Conservation (phyloP, 1,140 invertebrate species). For the Nebria ingens region DNA sequence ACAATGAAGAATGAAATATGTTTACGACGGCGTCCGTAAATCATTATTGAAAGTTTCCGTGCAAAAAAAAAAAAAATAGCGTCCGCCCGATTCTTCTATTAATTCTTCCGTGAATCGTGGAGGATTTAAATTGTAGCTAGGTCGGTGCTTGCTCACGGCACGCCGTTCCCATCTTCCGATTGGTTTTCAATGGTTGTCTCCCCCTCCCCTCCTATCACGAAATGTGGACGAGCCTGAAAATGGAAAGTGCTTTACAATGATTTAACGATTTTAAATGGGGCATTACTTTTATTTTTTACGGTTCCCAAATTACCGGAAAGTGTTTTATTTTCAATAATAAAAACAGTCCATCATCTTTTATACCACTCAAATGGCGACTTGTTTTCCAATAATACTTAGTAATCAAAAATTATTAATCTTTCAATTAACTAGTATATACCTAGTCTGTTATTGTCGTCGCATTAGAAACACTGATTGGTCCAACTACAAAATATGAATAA, state of each 20-base stretch:
- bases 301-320: conserved; percentile 18
- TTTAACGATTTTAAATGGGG: conserved; percentile 19
- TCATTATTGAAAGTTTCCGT: conserved; percentile 6
- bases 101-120: conserved; percentile 5
- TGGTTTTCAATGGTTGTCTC: conserved; percentile 18
- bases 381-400: no score
- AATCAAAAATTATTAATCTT: no score
- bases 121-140: conserved; percentile 4
- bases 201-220: conserved; percentile 12
- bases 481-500: no score
- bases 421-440: no score
- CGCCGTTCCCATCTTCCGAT: conserved; percentile 15
- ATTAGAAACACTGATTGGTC: no score
- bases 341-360: conserved; percentile 21
- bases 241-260: conserved; percentile 21
- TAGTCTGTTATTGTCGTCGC: no score
- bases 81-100: not conserved
- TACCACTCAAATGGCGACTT: not conserved
- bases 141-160: not conserved
- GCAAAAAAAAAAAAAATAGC: not conserved
- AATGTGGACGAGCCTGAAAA: conserved; percentile 11
- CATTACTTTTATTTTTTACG: conserved; percentile 20
- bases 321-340: conserved; percentile 19
- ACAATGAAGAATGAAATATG: conserved; percentile 9
- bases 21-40: conserved; percentile 2